Percentiles rank a stretch among this genome's conserved stretches.
Conservation (phyloP, 2,888 invertebrate genomes). For the Magallana nippona region DNA sequence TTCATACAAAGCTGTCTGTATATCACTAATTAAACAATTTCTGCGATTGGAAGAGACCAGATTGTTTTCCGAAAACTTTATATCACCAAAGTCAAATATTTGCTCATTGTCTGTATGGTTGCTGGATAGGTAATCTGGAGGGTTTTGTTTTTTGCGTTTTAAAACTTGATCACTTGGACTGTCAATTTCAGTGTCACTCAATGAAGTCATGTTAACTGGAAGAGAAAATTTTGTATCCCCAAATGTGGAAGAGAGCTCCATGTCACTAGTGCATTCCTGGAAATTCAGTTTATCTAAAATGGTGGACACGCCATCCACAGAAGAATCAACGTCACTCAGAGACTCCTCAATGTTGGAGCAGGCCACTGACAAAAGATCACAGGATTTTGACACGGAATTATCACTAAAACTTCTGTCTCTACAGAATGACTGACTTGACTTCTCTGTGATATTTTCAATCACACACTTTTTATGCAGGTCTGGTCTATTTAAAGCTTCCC, state of each 20-base stretch:
- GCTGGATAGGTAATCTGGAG: too few relatives aligned
- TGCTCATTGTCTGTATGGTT: too few relatives aligned
- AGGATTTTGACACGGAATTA: conserved; percentile 13
- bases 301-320: conserved; percentile 12
- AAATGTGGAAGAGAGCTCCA: background rate
- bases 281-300: conserved; percentile 37
- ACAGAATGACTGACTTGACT: background rate
- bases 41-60: too few relatives aligned
- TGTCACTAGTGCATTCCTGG: conserved; percentile 40
- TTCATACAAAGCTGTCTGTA: background rate
- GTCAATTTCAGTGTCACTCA: conserved; percentile 17
- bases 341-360: conserved; percentile 5
- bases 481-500: background rate
- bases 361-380: background rate
- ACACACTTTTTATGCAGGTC: background rate
- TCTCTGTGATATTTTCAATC: background rate
- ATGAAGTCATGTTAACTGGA: background rate
- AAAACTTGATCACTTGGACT: background rate
- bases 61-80: too few relatives aligned
- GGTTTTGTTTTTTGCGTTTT: background rate
- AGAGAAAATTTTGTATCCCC: conserved; percentile 2
- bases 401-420: conserved; percentile 16
- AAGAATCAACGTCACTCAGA: conserved; percentile 37
- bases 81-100: too few relatives aligned
- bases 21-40: background rate